Base-by-base conservation (phyloP, 2,888 invertebrate genomes). In the Liodrosophila aerea region DNA sequence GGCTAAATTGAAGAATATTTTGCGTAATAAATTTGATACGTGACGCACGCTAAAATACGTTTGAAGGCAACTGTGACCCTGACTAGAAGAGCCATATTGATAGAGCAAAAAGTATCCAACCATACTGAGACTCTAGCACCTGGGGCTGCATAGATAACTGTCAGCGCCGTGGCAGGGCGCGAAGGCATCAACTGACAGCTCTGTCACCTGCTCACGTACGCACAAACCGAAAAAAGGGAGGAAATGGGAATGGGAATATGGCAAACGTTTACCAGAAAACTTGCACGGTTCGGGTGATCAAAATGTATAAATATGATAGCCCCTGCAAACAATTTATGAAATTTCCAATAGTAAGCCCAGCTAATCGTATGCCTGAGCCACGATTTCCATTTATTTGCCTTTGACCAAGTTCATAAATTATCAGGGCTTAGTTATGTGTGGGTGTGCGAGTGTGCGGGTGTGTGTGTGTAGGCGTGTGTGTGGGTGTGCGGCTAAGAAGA, bases 1-100 rank as follows among this genome's bases (percentile, higher is more conserved):
- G 63, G 70, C 76, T 76, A 78, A 78, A 82, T 85, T 76, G 70
- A 82, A 81, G 78, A 76, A 72, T 76, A 78, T 78, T 61, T 66
- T 73, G 63, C 66, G 75, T 75, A 84, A 84, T 85, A 86, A 78
- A 84, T 86, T 86, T 85, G 73, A 72, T 65, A 86, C 84, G 84
- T 84, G 84, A 82, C 72, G 64, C 64, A 65, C 57, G 64, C 62
- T 40, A 43, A 56, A 63, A 69, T 56, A 50, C 57, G 53, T 45
- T 22, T 58, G 51, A 59, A 60, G 57, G 60, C 76, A 83, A 62
- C 73, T 72, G 69, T 47, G 56, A 63, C 61, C 70, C 62, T 39
- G 44, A 5, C 22, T 22, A 18, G 47, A 5, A 44, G 52, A 56
- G 60, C 60, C 69, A 66, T 81, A 81, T 81, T 81, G 85, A 84